These are phyloP conservation scores for Spilogale gracilis DNA, from an alignment of 2,113 vertebrate genomes.

Conservation along the genomic window DNA sequence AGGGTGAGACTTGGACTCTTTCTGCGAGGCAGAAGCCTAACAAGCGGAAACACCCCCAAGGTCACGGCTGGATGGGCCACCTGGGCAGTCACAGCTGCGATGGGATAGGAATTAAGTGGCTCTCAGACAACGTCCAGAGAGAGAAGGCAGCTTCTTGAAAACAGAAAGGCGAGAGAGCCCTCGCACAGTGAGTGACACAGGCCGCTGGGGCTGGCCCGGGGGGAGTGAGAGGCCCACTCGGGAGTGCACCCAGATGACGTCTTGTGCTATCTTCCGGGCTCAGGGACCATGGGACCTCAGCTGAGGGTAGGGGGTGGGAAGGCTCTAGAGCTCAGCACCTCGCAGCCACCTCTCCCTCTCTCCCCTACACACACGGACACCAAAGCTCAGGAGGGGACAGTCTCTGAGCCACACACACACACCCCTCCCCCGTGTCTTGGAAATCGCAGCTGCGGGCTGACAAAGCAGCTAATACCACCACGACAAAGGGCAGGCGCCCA, in stretches of 20 bases:
- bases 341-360: accelerated
- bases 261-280: background rate
- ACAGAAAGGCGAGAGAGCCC: background rate
- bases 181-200: accelerated
- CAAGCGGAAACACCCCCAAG: background rate
- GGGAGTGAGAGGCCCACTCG: accelerated
- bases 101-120: background rate
- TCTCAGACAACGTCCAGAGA: background rate
- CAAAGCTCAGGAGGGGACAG: background rate
- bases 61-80: accelerated
- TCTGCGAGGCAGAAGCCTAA: background rate
- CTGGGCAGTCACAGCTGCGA: background rate
- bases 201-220: background rate
- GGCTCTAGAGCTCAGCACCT: background rate
- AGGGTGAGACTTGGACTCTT: background rate
- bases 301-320: background rate
- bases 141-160: background rate
- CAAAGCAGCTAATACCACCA: background rate
- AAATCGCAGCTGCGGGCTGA: background rate
- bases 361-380: background rate
- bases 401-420: background rate
- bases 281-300: background rate
- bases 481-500: background rate
- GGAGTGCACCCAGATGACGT: background rate
- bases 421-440: background rate